A percentile compares a stretch with the other conserved stretches of the same genome.
Evolutionary conservation across 2,797 vertebrate species (phyloP).

Genomic region (Sebastes taczanowskii): DNA sequence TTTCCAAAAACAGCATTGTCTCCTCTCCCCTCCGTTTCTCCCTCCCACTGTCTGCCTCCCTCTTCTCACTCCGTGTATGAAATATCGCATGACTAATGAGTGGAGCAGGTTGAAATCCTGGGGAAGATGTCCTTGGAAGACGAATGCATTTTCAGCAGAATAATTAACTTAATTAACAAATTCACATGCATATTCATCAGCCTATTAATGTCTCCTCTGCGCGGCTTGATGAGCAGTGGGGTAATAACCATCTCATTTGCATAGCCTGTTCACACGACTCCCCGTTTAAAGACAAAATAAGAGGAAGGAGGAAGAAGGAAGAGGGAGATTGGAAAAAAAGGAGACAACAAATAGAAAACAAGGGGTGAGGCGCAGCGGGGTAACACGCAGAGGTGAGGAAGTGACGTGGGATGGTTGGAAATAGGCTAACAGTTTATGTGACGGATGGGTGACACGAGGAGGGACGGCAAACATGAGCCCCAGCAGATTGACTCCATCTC

Average conservation of each 20-base stretch:
- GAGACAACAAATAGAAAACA: slow-evolving; percentile 67
- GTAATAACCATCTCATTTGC: slow-evolving; percentile 99
- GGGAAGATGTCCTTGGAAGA: slow-evolving; percentile 99
- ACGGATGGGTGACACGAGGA: slow-evolving; percentile 66
- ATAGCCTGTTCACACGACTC: slow-evolving; percentile 94
- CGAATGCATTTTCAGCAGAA: slow-evolving; percentile 99
- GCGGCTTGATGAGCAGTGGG: slow-evolving; percentile 98
- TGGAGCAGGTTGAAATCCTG: slow-evolving; percentile 97
- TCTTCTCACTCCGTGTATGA: slow-evolving; percentile 82
- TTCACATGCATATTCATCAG: slow-evolving; percentile 99
- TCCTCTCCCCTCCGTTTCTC: slow-evolving; percentile 63
- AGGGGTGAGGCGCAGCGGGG: slow-evolving; percentile 60
- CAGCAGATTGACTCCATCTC: slow-evolving; percentile 68
- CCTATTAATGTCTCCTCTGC: slow-evolving; percentile 98
- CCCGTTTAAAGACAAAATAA: slow-evolving; percentile 85
- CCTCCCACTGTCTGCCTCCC: slow-evolving; percentile 74
- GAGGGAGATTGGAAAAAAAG: slow-evolving; percentile 51
- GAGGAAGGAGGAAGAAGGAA: slow-evolving; percentile 68
- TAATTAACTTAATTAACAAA: slow-evolving; percentile 99
- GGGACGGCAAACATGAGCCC: slow-evolving; percentile 62
- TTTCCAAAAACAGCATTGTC: slow-evolving; percentile 73
- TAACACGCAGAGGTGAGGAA: slow-evolving; percentile 66
- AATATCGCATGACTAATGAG: slow-evolving; percentile 97
- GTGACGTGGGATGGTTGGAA: slow-evolving; percentile 68
- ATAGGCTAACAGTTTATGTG: slow-evolving; percentile 60